These are phyloP conservation scores for Pseudomyrmex dendroicus DNA, from an alignment of 1,140 invertebrate species.

Conservation along the genomic window DNA sequence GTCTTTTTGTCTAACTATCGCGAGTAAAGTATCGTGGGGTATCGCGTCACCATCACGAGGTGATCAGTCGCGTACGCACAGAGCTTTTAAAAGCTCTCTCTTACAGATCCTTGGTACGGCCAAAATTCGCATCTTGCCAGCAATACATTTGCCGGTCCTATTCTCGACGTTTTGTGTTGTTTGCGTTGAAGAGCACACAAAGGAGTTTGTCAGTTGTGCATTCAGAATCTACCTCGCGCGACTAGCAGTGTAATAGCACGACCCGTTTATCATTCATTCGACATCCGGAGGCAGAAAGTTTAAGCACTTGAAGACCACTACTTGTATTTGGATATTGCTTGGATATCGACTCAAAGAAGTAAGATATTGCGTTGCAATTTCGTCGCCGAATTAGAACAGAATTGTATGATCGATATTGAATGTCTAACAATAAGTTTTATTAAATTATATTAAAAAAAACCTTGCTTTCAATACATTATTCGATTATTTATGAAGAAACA, in stretches of 20 bases:
- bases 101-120: not conserved
- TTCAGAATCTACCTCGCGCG: slow-evolving; percentile 44
- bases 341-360: slow-evolving; percentile 51
- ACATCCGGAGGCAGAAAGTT: not conserved
- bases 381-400: too few relatives aligned
- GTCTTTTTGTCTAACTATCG: slow-evolving; percentile 74
- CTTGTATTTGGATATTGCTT: slow-evolving; percentile 3
- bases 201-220: slow-evolving; percentile 51
- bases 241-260: slow-evolving; percentile 56
- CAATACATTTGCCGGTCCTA: not conserved
- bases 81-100: slow-evolving; percentile 43
- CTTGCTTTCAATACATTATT: not conserved
- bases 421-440: not conserved
- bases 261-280: not conserved
- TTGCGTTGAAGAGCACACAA: slow-evolving; percentile 41
- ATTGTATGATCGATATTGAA: not conserved
- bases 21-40: slow-evolving; percentile 57
- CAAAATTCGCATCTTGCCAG: not conserved
- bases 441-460: not conserved
- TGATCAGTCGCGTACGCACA: slow-evolving; percentile 64
- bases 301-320: not conserved
- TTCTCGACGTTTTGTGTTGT: not conserved
- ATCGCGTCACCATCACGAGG: slow-evolving; percentile 57
- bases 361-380: slow-evolving; percentile 38
- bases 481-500: not conserved